phyloP scores from a whole-genome alignment of 2,113 vertebrate genomes.

The Xyrauchen texanus region DNA sequence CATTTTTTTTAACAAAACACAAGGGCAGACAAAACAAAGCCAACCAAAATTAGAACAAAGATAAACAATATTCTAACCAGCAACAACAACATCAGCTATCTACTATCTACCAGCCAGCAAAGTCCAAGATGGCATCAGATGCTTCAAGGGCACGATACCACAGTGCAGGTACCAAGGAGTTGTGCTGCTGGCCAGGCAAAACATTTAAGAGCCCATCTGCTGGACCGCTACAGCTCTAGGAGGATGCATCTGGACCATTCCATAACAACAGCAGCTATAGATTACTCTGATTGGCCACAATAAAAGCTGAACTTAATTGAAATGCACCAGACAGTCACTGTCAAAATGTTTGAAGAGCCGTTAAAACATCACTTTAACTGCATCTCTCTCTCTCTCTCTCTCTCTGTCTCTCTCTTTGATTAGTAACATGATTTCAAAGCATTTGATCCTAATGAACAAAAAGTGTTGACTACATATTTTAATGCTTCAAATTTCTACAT shows the following conservation, averaged over 20 bases:
- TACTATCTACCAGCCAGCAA: neutral
- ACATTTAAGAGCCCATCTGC: slow-evolving; percentile 30
- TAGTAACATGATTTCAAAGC: too few species aligned
- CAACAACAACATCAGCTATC: too few species aligned
- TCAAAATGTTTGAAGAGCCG: slow-evolving; percentile 7
- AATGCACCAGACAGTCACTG: slow-evolving; percentile 7
- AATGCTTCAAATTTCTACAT: too few species aligned
- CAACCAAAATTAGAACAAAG: too few species aligned
- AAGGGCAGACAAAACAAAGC: too few species aligned
- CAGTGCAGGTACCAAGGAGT: neutral
- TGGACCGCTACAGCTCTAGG: slow-evolving; percentile 17
- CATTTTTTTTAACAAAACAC: too few species aligned
- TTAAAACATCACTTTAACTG: neutral
- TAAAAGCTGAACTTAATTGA: slow-evolving; percentile 26
- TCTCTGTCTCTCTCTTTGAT: neutral
- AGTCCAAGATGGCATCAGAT: neutral
- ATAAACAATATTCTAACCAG: too few species aligned
- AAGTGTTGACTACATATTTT: too few species aligned
- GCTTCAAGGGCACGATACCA: slow-evolving; percentile 20
- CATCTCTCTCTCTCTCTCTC: neutral
- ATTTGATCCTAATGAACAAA: neutral
- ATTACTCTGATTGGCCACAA: neutral
- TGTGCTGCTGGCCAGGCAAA: slow-evolving; percentile 25
- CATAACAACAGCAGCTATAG: neutral
- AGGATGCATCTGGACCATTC: slow-evolving; percentile 18